Percentiles rank a stretch among this genome's conserved stretches.
Conservation (phyloP, 2,888 invertebrate species). For the Andrena chrysosceles region DNA sequence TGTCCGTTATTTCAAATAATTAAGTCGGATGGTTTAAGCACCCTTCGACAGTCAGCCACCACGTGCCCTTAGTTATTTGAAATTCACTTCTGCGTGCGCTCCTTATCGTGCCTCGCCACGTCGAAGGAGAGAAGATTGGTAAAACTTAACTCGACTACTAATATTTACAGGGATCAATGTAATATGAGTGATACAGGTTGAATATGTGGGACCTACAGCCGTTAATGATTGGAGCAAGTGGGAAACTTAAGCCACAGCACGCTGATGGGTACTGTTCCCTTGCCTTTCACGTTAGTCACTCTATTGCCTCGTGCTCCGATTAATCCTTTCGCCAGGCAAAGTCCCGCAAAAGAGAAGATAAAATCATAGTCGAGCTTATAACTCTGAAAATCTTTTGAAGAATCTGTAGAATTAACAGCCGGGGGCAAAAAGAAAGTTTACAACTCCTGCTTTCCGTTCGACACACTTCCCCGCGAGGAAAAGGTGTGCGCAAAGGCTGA, state of each 20-base stretch:
- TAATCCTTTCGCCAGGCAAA: conserved; percentile 9
- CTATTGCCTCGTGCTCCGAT: neutral
- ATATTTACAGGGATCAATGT: conserved; percentile 80
- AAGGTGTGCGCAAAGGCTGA: neutral
- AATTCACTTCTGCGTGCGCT: conserved; percentile 44
- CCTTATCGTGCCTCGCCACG: conserved; percentile 23
- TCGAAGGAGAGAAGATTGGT: conserved; percentile 31
- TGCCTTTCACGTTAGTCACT: conserved; percentile 24
- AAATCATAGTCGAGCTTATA: neutral
- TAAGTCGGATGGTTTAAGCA: conserved; percentile 68
- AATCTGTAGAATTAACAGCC: neutral
- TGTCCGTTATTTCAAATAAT: conserved; percentile 65
- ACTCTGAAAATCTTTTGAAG: neutral
- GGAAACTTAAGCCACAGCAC: conserved; percentile 68
- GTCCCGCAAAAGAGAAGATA: neutral
- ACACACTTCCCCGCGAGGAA: neutral
- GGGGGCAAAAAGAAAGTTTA: too few relatives aligned
- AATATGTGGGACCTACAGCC: conserved; percentile 75
- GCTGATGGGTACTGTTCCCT: conserved; percentile 45
- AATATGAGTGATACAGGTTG: conserved; percentile 75
- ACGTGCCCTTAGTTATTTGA: conserved; percentile 59
- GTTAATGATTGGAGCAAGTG: conserved; percentile 72
- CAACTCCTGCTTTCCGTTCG: neutral
- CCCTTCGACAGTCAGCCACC: conserved; percentile 39
- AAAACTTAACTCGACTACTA: conserved; percentile 72